A percentile compares a stretch with the other conserved stretches of the same genome.
phyloP scores from a whole-genome alignment of 2,888 invertebrate genomes.

The Sabatieria punctata region DNA sequence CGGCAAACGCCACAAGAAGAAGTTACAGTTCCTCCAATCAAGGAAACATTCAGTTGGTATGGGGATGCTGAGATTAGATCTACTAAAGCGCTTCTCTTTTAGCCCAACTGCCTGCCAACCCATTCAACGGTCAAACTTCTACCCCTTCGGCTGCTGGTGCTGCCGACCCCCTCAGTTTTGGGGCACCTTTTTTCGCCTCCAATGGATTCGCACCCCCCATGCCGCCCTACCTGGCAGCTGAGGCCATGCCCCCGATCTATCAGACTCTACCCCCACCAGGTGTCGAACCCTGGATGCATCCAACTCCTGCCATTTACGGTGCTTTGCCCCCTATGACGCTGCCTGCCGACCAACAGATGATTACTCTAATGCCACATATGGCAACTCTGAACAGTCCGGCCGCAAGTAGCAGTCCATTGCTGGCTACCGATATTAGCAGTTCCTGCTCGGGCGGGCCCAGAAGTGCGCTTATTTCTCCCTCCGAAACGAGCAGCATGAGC shows the following conservation, averaged over 20 bases:
- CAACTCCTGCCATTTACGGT: not conserved
- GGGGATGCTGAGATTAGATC: too few relatives aligned
- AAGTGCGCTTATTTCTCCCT: conserved; percentile 5
- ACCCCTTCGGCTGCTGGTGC: too few relatives aligned
- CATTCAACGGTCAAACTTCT: too few relatives aligned
- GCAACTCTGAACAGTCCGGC: too few relatives aligned
- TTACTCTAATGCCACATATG: not conserved
- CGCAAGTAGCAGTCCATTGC: conserved; percentile 1
- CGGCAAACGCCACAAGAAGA: conserved; percentile 11
- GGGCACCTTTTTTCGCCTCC: too few relatives aligned
- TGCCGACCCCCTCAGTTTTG: too few relatives aligned
- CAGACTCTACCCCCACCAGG: not conserved
- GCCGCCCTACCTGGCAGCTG: not conserved
- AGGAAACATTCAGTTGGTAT: conserved; percentile 3
- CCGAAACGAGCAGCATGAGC: conserved; percentile 4
- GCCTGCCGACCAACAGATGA: not conserved
- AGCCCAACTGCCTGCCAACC: too few relatives aligned
- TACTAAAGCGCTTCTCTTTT: too few relatives aligned
- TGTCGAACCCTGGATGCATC: not conserved
- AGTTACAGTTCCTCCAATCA: conserved; percentile 10
- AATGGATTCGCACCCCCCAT: too few relatives aligned
- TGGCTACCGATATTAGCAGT: not conserved
- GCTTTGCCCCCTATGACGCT: not conserved
- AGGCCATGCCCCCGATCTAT: not conserved
- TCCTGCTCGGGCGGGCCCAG: conserved; percentile 1